phyloP scores from a whole-genome alignment of 2,113 vertebrate genomes.

The Trematomus loennbergii region DNA sequence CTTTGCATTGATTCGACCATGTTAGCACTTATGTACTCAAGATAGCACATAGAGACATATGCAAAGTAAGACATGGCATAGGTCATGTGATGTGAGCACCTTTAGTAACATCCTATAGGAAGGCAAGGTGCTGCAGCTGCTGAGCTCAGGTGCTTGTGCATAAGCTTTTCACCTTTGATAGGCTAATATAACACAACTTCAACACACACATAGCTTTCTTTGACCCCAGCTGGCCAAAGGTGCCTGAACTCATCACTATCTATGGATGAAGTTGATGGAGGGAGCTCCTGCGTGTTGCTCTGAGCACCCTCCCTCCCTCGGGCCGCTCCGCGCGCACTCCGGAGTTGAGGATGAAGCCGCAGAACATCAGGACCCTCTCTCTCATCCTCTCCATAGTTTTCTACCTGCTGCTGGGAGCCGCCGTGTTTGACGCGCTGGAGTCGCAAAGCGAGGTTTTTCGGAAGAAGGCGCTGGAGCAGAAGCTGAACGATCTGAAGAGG shows the following conservation, averaged over 20 bases:
- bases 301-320: background rate
- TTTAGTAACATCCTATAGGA: constrained; percentile 18
- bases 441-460: constrained; percentile 86
- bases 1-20: too few species aligned
- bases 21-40: too few species aligned
- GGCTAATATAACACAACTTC: background rate
- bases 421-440: constrained; percentile 92
- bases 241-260: constrained; percentile 5
- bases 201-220: background rate
- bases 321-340: constrained; percentile 8
- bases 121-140: constrained; percentile 10
- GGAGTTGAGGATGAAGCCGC: constrained; percentile 84
- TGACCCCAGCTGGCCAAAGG: constrained; percentile 20
- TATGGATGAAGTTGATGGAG: background rate
- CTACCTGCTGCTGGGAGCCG: constrained; percentile 91
- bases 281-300: background rate
- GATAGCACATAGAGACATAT: too few species aligned
- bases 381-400: constrained; percentile 89
- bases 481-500: constrained; percentile 83
- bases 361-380: constrained; percentile 86
- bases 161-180: background rate
- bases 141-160: constrained; percentile 41
- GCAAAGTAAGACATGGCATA: too few species aligned
- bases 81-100: background rate
- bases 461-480: constrained; percentile 86